Conservation (phyloP, 2,797 vertebrate species). For the Karalla daura region DNA sequence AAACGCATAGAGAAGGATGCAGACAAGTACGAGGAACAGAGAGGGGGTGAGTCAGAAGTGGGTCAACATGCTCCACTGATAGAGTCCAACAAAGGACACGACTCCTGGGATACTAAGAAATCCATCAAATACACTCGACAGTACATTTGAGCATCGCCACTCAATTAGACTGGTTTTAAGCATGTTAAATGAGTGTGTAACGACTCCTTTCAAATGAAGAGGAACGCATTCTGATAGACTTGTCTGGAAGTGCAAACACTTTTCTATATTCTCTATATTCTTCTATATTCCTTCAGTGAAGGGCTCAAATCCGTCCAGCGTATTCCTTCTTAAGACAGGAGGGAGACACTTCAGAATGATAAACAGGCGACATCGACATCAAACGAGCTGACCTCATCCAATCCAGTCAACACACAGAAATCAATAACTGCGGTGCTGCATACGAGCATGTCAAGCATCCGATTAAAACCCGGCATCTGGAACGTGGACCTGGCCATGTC, state of each 20-base stretch:
- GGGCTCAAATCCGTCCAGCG: neutral
- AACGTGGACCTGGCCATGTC: constrained; percentile 51
- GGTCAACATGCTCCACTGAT: constrained; percentile 51
- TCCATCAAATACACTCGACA: constrained; percentile 17
- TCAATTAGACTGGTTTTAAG: constrained; percentile 11
- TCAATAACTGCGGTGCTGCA: constrained; percentile 52
- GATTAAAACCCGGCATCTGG: constrained; percentile 59
- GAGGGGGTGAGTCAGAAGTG: constrained; percentile 43
- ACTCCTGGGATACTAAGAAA: constrained; percentile 30
- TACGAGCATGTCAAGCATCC: constrained; percentile 60
- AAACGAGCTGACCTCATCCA: constrained; percentile 21
- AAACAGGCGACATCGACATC: constrained; percentile 44
- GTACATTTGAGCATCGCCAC: constrained; percentile 9
- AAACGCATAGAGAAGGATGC: constrained; percentile 4
- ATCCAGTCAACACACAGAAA: constrained; percentile 41
- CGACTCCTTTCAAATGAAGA: neutral
- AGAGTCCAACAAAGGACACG: constrained; percentile 38
- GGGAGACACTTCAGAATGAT: constrained; percentile 26
- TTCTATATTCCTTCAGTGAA: neutral
- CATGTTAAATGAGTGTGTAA: constrained; percentile 19
- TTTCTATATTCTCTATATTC: neutral
- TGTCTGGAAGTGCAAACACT: neutral
- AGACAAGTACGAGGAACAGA: constrained; percentile 20
- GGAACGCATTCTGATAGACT: neutral
- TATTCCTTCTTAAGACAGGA: neutral